Evolutionary conservation across 2,888 invertebrate species (phyloP), one percentile per base, ranked within the genome.

Genomic region (Pammene fasciana): DNA sequence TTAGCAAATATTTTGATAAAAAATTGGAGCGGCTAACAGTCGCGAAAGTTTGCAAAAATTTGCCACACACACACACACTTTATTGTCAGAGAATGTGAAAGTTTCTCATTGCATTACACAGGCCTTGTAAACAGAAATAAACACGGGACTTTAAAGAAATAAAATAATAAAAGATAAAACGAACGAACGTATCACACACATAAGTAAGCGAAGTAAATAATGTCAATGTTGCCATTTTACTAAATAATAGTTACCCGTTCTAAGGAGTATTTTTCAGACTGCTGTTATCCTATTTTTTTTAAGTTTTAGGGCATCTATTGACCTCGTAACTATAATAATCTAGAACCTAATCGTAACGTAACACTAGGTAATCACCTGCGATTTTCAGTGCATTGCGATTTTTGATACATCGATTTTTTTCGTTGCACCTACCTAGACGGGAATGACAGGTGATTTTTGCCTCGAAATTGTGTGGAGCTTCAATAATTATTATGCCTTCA

Each of bases 171-270:
- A 70, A 65, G 41, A 55, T 65, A 65, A 70, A 60, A 65, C 65
- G 46, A 36, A 8, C 52, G 14, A 34, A 48, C 48, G 0, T n/a
- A 48, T 36, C 13, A 9, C 54, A 70, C 16, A 59, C 46, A 60
- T 48, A 65, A 54, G 41, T 26, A 59, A 7, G 13, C 16, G 65
- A 70, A 48, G 68, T 65, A 70, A 70, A 70, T 70, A 70, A 55
- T 65, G 38, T 1, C 54, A 48, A 54, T 70, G 70, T 43, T 70
- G 70, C 70, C 41, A 70, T 36, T 26, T 26, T 52, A 9, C 2
- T 4, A n/a, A 13, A 16, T 0, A 6, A 3, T 5, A 43, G 11
- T 34, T 45, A 26, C 66, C 66, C 66, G 34, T 26, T 14, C 26
- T 26, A 26, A 4, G 26, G 26, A 26, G 2, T 26, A 26, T 26